phyloP scores from a whole-genome alignment of 2,888 invertebrate species.

The Patella depressa region DNA sequence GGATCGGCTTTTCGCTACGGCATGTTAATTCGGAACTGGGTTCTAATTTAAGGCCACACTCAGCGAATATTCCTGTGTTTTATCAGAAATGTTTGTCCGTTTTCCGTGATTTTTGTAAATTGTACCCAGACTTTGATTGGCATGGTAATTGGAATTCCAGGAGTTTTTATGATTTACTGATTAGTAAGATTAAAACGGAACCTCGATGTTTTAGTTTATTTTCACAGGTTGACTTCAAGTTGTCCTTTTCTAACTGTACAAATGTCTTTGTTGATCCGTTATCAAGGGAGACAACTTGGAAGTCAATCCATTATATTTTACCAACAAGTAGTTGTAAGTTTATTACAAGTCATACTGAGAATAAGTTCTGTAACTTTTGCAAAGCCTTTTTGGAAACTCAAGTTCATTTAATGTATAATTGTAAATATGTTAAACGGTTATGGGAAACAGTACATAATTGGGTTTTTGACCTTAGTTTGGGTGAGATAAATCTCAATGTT shows the following conservation, averaged over 20 bases:
- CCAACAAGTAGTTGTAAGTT: constrained; percentile 2
- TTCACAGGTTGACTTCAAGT: not conserved
- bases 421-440: not conserved
- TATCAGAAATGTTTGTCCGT: constrained; percentile 20
- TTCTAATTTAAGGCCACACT: constrained; percentile 27
- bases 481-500: constrained; percentile 9
- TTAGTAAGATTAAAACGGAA: not conserved
- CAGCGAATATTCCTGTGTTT: constrained; percentile 25
- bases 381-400: not conserved
- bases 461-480: constrained; percentile 5
- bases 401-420: not conserved
- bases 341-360: not conserved
- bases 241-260: not conserved
- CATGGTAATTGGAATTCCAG: not conserved
- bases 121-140: constrained; percentile 4
- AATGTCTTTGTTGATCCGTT: not conserved
- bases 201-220: not conserved
- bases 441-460: constrained; percentile 5
- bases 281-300: not conserved
- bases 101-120: constrained; percentile 9
- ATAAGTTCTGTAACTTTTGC: not conserved
- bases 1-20: constrained; percentile 27
- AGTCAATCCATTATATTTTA: not conserved
- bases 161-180: constrained; percentile 6
- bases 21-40: constrained; percentile 14